A percentile compares a stretch with the other conserved stretches of the same genome.
These are phyloP conservation scores for Hoplostethus atlanticus DNA, from an alignment of 2,797 vertebrate genomes.

Conservation along the genomic window DNA sequence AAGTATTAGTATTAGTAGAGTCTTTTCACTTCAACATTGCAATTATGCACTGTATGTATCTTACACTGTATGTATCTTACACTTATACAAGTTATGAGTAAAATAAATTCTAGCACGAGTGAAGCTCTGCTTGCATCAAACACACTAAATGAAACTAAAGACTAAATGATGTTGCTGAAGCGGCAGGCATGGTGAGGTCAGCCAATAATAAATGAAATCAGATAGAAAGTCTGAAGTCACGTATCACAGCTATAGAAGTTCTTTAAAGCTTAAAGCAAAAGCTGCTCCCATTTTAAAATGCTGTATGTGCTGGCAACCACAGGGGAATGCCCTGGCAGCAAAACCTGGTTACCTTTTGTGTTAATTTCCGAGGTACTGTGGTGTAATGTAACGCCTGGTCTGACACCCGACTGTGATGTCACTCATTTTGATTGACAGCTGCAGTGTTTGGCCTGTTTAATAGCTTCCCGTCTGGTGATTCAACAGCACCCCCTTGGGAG, in stretches of 20 bases:
- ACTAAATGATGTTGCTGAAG: too few species aligned
- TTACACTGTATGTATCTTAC: too few species aligned
- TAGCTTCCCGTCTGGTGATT: constrained; percentile 75
- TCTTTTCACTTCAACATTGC: too few species aligned
- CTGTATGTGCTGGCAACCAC: not conserved
- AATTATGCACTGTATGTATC: too few species aligned
- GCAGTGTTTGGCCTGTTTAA: constrained; percentile 66
- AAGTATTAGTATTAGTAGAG: too few species aligned
- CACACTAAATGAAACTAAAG: too few species aligned
- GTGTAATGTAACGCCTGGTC: constrained; percentile 15
- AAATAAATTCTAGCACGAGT: too few species aligned
- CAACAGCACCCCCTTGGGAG: constrained; percentile 55
- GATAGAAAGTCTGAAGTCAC: not conserved
- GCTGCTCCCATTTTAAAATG: not conserved
- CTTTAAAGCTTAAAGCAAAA: constrained; percentile 1
- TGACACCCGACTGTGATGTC: constrained; percentile 65
- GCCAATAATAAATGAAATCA: not conserved
- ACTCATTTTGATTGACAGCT: constrained; percentile 73
- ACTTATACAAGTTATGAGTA: too few species aligned
- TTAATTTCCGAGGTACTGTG: constrained; percentile 46
- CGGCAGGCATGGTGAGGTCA: not conserved
- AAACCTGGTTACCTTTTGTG: constrained; percentile 14
- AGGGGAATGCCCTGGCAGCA: not conserved
- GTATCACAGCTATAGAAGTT: constrained; percentile 4
- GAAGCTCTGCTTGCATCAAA: too few species aligned